These are phyloP conservation scores for Reticulitermes lucifugus DNA, from an alignment of 2,888 invertebrate species.

Conservation along the genomic window DNA sequence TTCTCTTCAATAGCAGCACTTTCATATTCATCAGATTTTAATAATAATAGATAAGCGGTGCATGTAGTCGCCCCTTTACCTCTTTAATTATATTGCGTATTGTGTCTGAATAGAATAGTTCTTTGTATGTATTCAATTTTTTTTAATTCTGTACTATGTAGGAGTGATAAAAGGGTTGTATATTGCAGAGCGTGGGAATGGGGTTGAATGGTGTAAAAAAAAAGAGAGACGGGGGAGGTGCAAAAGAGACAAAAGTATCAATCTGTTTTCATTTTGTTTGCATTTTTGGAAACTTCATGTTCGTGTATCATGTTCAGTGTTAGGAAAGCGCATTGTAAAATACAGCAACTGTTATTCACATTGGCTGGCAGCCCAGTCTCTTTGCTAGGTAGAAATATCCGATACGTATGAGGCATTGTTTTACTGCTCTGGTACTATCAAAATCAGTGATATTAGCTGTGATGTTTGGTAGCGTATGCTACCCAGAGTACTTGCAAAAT, in stretches of 20 bases:
- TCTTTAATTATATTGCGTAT: background rate
- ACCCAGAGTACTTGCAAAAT: too few relatives aligned
- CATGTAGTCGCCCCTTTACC: background rate
- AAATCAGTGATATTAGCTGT: too few relatives aligned
- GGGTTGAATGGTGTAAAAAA: background rate
- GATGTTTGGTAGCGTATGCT: too few relatives aligned
- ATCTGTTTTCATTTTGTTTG: background rate
- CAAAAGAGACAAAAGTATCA: background rate
- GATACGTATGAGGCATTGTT: too few relatives aligned
- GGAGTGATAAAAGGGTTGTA: background rate
- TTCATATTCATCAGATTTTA: background rate
- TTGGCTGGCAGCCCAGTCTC: background rate
- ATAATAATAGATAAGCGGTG: background rate
- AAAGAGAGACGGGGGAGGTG: background rate
- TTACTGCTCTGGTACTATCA: too few relatives aligned
- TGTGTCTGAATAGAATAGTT: slow-evolving; percentile 24
- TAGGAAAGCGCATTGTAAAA: background rate
- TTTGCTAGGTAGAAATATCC: too few relatives aligned
- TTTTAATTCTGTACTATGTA: background rate
- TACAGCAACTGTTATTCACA: background rate
- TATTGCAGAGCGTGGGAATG: background rate
- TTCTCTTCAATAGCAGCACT: background rate
- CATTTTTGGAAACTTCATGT: background rate
- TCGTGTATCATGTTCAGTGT: background rate
- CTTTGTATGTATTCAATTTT: background rate